Conservation (phyloP, 2,113 vertebrate species). For the Tetrao urogallus region DNA sequence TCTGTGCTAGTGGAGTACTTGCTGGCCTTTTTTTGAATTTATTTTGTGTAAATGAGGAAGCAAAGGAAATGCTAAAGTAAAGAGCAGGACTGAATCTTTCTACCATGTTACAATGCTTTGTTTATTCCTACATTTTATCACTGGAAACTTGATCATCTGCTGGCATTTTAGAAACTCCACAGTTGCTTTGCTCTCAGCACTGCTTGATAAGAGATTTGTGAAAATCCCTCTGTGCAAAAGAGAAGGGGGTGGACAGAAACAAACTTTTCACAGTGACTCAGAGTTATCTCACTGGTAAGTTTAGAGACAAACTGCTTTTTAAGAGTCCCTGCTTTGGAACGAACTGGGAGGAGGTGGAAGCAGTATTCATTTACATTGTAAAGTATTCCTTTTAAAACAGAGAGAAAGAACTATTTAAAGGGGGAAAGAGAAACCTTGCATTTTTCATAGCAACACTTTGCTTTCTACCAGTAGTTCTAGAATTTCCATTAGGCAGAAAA, state of each 20-base stretch:
- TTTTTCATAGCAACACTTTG: constrained; percentile 65
- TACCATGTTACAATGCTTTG: neutral
- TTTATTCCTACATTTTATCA: constrained; percentile 2
- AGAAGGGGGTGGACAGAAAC: neutral
- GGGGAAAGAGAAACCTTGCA: neutral
- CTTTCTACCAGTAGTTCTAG: constrained; percentile 69
- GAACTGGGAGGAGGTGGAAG: neutral
- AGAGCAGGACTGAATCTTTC: neutral
- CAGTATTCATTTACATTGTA: constrained; percentile 30
- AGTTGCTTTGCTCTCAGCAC: constrained; percentile 1
- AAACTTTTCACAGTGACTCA: neutral
- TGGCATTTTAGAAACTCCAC: neutral
- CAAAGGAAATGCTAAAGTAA: neutral
- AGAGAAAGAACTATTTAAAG: constrained; percentile 42
- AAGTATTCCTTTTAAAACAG: constrained; percentile 24
- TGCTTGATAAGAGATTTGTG: constrained; percentile 30
- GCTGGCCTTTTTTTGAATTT: neutral
- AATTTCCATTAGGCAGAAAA: constrained; percentile 77
- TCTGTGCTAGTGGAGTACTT: neutral
- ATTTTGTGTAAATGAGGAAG: neutral
- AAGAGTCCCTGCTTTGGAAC: constrained; percentile 17
- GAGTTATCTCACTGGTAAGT: constrained; percentile 32
- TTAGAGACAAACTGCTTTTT: constrained; percentile 50
- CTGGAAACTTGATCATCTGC: neutral
- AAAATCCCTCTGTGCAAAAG: neutral